Percentiles rank a stretch among this genome's conserved stretches.
Conservation (phyloP, 2,888 invertebrate genomes). For the Anarsia innoxiella region DNA sequence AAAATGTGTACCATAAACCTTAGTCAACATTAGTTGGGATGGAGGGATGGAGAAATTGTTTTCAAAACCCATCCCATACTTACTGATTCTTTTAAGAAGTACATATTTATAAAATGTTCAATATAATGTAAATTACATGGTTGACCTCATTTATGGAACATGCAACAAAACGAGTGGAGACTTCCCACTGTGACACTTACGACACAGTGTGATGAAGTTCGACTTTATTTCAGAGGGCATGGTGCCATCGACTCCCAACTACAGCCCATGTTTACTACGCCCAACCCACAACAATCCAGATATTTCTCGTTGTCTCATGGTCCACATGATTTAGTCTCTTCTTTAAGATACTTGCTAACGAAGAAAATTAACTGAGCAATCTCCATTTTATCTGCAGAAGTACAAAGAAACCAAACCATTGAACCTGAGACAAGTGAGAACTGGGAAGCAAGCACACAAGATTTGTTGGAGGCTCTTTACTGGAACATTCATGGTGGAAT, state of each 20-base stretch:
- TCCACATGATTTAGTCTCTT: conserved; percentile 74
- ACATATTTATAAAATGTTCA: too few relatives aligned
- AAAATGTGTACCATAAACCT: too few relatives aligned
- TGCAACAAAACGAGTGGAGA: conserved; percentile 55
- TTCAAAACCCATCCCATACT: too few relatives aligned
- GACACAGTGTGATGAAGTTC: conserved; percentile 63
- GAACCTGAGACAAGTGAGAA: conserved; percentile 69
- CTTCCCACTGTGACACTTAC: conserved; percentile 46
- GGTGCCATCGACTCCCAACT: conserved; percentile 65
- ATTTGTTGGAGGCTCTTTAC: conserved; percentile 73
- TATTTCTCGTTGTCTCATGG: conserved; percentile 78
- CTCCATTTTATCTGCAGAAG: conserved; percentile 73
- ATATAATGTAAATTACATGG: too few relatives aligned
- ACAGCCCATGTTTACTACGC: conserved; percentile 67
- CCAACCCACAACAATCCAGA: conserved; percentile 77
- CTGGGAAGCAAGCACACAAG: conserved; percentile 65
- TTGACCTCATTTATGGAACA: neutral
- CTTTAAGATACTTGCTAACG: conserved; percentile 26
- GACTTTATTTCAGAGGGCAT: conserved; percentile 74
- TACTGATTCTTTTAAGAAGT: too few relatives aligned
- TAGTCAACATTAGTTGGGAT: too few relatives aligned
- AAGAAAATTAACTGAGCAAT: conserved; percentile 51
- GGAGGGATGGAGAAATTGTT: too few relatives aligned
- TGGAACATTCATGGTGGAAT: conserved; percentile 79
- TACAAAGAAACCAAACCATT: conserved; percentile 63